phyloP scores from a whole-genome alignment of 2,888 invertebrate genomes.

The Eupithecia centaureata region DNA sequence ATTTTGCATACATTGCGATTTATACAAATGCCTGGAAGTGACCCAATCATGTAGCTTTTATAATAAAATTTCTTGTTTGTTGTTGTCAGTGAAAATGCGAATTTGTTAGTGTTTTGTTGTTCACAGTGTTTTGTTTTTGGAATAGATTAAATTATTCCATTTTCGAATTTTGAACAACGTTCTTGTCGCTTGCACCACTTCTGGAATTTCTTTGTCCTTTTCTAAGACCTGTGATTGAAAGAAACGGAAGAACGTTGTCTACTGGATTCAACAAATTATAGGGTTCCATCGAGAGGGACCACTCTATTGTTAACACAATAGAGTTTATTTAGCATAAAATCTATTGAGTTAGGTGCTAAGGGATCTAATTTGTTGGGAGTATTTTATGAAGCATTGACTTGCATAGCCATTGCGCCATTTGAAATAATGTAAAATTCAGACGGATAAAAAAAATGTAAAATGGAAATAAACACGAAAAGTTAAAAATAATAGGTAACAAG shows the following conservation, averaged over 20 bases:
- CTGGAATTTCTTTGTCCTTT: slow-evolving; percentile 54
- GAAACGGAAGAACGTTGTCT: slow-evolving; percentile 76
- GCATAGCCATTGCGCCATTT: neutral
- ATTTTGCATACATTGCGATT: neutral
- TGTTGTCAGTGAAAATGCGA: neutral
- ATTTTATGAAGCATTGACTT: neutral
- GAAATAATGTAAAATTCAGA: neutral
- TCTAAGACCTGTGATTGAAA: slow-evolving; percentile 61
- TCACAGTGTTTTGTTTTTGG: neutral
- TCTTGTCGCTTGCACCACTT: slow-evolving; percentile 46
- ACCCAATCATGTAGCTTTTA: no score
- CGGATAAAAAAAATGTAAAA: no score
- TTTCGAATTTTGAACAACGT: neutral
- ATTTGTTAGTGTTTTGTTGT: neutral
- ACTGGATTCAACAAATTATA: slow-evolving; percentile 66
- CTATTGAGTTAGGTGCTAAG: slow-evolving; percentile 51
- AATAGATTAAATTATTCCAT: neutral
- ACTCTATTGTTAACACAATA: slow-evolving; percentile 65
- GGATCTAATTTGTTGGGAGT: slow-evolving; percentile 50
- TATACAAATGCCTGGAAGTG: neutral
- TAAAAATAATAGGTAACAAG: neutral
- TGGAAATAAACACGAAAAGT: neutral
- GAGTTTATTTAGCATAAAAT: slow-evolving; percentile 76
- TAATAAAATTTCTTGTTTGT: neutral
- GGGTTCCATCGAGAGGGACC: slow-evolving; percentile 63